phyloP scores from a whole-genome alignment of 64 coral and sea anemone genomes.

The Montipora sp. region DNA sequence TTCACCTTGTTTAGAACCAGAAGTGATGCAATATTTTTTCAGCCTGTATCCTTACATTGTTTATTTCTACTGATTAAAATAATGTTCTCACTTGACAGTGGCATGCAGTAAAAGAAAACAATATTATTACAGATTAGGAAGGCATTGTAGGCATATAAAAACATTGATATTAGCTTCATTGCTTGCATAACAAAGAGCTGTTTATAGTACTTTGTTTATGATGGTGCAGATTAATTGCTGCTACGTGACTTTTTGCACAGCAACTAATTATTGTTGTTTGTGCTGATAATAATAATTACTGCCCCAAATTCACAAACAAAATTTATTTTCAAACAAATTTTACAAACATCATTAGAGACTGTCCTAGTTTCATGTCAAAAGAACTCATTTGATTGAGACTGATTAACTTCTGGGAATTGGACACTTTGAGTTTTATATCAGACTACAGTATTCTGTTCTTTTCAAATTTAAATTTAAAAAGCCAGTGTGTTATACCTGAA shows the following conservation, averaged over 20 bases:
- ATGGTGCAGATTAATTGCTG: background rate
- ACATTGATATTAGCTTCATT: conserved; percentile 2
- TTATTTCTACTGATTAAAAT: too few relatives aligned
- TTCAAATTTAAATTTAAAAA: background rate
- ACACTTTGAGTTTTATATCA: too few relatives aligned
- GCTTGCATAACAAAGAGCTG: background rate
- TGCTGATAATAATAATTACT: background rate
- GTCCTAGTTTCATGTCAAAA: too few relatives aligned
- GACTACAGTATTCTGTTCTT: background rate
- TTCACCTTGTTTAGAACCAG: too few relatives aligned
- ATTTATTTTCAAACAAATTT: background rate
- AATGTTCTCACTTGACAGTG: too few relatives aligned
- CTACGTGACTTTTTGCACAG: conserved; percentile 1
- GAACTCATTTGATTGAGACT: too few relatives aligned
- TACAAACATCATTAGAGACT: background rate
- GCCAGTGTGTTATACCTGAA: background rate
- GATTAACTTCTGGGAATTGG: too few relatives aligned
- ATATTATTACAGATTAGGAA: background rate
- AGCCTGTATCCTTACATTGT: too few relatives aligned
- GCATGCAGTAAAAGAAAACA: too few relatives aligned
- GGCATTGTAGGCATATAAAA: background rate
- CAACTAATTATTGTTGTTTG: background rate
- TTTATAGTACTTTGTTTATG: background rate
- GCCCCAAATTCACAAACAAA: background rate
- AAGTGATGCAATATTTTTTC: too few relatives aligned